Conservation (phyloP, 1,140 invertebrate genomes). For the Bombus pascuorum region DNA sequence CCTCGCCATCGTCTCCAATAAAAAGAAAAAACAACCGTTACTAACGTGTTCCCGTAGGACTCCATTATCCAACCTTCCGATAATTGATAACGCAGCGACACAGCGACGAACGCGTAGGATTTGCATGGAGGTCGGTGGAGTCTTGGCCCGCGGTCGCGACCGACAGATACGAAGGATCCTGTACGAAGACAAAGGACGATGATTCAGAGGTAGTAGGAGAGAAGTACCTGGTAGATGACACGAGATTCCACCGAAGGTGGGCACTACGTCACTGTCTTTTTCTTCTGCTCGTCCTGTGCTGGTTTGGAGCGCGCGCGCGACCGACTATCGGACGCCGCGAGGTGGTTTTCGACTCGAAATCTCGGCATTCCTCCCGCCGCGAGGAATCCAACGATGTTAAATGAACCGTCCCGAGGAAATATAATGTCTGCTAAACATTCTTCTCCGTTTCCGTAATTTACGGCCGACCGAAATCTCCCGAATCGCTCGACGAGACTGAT, state of each 20-base stretch:
- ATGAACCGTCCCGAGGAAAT: constrained; percentile 65
- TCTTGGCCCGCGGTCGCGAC: constrained; percentile 14
- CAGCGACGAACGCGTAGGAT: not conserved
- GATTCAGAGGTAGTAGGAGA: constrained; percentile 72
- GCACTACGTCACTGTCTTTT: constrained; percentile 76
- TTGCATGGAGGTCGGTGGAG: constrained; percentile 49
- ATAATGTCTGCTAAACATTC: constrained; percentile 63
- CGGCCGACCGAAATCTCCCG: constrained; percentile 27
- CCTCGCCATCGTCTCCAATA: too few species aligned
- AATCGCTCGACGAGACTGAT: constrained; percentile 21
- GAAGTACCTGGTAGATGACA: constrained; percentile 76
- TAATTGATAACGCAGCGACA: constrained; percentile 32
- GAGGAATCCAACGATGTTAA: constrained; percentile 63
- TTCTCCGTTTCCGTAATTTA: constrained; percentile 53
- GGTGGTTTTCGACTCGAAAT: constrained; percentile 55
- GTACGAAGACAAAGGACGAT: constrained; percentile 72
- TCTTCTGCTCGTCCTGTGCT: constrained; percentile 52
- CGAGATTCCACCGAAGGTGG: constrained; percentile 75
- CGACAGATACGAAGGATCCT: constrained; percentile 71
- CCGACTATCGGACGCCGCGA: constrained; percentile 3
- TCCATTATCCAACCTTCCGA: not conserved
- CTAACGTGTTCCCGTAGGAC: not conserved
- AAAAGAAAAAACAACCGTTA: not conserved
- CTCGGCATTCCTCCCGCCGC: constrained; percentile 57
- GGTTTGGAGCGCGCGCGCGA: too few species aligned